Evolutionary conservation across 2,113 vertebrate species (phyloP), one percentile per base, ranked within the genome.

Genomic region (Aleadryas rufinucha): DNA sequence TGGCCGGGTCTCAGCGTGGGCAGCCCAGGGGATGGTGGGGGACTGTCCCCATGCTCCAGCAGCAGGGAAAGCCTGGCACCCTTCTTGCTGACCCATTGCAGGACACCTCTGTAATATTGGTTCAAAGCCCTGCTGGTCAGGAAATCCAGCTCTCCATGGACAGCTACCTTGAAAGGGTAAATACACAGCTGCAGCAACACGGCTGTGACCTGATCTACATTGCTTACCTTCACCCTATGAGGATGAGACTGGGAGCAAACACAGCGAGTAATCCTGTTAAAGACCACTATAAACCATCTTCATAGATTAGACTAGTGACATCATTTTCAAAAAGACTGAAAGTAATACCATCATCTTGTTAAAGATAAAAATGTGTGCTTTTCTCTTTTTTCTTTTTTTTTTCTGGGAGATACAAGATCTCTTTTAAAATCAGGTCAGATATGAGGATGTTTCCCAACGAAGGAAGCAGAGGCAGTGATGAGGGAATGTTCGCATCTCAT

Each of bases 251-350:
- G 35, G 39, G 35, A 69, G 22, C 41, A 49, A 35, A 35, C n/a
- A 53, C 13, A 44, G 27, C 0, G 0, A 24, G n/a, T 24, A 33
- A 69, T 54, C 17, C 14, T 10, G 1, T 33, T 37, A 52, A 63
- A 41, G 7, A 54, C 3, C 11, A 8, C 30, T 39, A 23, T 6
- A 61, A 89, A 35, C 15, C 28, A 13, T 8, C 42, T 59, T 42
- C 39, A 45, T 9, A 35, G 54, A 37, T 64, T 74, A 65, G 37
- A 27, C 16, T 45, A 39, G 13, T 66, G 70, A 47, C 35, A 66
- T 30, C 21, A 16, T 30, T 71, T 89, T 39, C 52, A 66, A 66
- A 84, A 78, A 1, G 23, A 57, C 2, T 10, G 23, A 87, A 59
- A 78, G 16, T 6, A 31, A 23, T 41, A 47, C 24, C 45, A 60